Evolutionary conservation across 2,888 invertebrate species (phyloP).

Genomic region (Pandemis cinnamomeana): DNA sequence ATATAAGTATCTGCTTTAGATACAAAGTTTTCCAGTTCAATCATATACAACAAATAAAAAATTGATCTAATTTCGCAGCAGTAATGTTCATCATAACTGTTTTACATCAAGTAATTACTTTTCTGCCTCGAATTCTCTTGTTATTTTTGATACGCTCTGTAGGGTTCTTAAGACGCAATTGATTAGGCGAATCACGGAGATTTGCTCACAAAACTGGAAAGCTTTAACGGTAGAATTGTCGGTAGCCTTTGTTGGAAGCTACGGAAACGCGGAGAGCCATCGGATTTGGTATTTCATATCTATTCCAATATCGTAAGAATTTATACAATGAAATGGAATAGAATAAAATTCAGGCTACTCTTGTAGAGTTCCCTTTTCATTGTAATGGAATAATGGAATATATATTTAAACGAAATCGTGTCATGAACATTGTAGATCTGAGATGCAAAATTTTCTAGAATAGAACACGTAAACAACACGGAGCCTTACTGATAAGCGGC

Average conservation of each 20-base stretch:
- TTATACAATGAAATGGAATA: neutral
- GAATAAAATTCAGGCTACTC: neutral
- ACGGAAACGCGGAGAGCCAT: neutral
- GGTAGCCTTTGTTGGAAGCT: constrained; percentile 9
- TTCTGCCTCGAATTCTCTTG: constrained; percentile 18
- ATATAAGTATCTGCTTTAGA: neutral
- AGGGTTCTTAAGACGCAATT: constrained; percentile 29
- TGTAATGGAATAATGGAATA: neutral
- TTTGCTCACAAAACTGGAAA: constrained; percentile 40
- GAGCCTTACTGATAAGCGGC: constrained; percentile 56
- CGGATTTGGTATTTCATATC: neutral
- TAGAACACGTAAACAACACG: constrained; percentile 51
- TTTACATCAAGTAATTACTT: constrained; percentile 29
- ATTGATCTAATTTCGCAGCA: constrained; percentile 19
- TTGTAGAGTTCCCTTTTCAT: neutral
- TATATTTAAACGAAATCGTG: neutral
- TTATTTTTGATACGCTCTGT: constrained; percentile 38
- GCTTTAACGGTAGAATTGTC: constrained; percentile 27
- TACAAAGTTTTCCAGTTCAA: neutral
- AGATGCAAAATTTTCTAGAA: neutral
- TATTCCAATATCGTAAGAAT: neutral
- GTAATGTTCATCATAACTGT: constrained; percentile 30
- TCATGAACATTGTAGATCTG: neutral
- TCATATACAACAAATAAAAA: neutral
- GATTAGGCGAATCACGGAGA: constrained; percentile 37